A percentile compares a stretch with the other conserved stretches of the same genome.
phyloP scores from a whole-genome alignment of 2,797 vertebrate genomes.

The Schizopygopsis malacanthus region DNA sequence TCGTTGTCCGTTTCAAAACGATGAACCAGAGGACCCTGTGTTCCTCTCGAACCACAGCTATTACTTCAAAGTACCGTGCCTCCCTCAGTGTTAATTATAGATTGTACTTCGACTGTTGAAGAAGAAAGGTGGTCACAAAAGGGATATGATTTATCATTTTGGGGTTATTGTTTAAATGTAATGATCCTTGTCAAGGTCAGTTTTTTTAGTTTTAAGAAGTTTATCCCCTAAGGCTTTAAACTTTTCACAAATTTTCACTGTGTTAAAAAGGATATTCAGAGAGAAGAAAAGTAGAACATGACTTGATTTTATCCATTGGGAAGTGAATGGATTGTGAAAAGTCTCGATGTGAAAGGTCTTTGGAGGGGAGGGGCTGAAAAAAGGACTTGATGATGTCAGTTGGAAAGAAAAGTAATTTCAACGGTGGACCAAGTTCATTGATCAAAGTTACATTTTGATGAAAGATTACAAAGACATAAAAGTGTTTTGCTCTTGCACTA shows the following conservation, averaged over 20 bases:
- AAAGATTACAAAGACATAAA: neutral
- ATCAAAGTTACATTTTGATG: neutral
- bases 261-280: neutral
- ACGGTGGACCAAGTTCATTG: neutral
- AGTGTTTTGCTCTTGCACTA: neutral
- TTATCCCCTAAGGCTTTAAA: neutral
- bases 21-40: neutral
- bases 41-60: neutral
- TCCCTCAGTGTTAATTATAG: neutral
- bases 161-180: neutral
- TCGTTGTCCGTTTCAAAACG: neutral
- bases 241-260: too few species aligned
- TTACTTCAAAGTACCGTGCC: constrained; percentile 9
- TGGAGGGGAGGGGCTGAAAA: neutral
- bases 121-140: neutral
- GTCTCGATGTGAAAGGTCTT: neutral
- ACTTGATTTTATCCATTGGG: neutral
- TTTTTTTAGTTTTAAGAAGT: neutral
- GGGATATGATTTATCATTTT: neutral
- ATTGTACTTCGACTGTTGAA: neutral
- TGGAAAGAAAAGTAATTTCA: neutral
- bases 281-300: neutral
- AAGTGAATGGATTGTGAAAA: neutral
- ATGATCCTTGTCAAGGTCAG: neutral
- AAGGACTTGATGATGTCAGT: too few species aligned